Evolutionary conservation across 1,140 invertebrate species (phyloP).

Genomic region (Pogonomyrmex barbatus): DNA sequence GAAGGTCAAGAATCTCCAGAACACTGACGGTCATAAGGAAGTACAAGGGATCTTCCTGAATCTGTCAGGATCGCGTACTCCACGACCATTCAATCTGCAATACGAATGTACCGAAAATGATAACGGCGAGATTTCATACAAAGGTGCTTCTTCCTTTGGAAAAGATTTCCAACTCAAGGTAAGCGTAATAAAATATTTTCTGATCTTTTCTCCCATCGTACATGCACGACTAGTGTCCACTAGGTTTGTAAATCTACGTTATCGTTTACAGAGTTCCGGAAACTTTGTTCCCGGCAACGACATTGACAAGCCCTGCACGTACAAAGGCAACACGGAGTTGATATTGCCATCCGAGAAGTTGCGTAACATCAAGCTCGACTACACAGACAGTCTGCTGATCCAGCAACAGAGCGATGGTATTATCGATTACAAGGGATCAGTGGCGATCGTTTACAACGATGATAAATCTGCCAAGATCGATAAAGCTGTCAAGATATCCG

Average conservation of each 20-base stretch:
- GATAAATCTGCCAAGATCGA: constrained; percentile 85
- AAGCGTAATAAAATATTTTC: constrained; percentile 27
- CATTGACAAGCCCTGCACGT: constrained; percentile 80
- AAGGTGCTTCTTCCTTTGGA: constrained; percentile 76
- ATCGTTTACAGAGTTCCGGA: constrained; percentile 81
- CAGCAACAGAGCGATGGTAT: constrained; percentile 66
- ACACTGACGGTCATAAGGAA: constrained; percentile 74
- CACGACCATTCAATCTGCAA: constrained; percentile 78
- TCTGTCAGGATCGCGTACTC: constrained; percentile 81
- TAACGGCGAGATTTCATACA: constrained; percentile 48
- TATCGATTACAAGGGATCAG: constrained; percentile 68
- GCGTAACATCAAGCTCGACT: constrained; percentile 84
- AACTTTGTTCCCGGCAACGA: constrained; percentile 81
- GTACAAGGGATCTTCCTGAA: constrained; percentile 68
- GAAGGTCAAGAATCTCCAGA: constrained; percentile 73
- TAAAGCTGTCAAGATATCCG: constrained; percentile 64
- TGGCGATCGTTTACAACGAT: constrained; percentile 86
- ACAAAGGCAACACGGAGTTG: constrained; percentile 81
- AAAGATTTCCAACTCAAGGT: constrained; percentile 77
- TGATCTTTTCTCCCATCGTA: not conserved
- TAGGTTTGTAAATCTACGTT: not conserved
- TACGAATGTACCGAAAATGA: constrained; percentile 57
- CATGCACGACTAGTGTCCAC: not conserved
- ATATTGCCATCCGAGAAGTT: constrained; percentile 86
- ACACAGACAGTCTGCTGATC: constrained; percentile 70